Evolutionary conservation across 2,113 vertebrate species (phyloP).

Genomic region (Rostratula benghalensis): DNA sequence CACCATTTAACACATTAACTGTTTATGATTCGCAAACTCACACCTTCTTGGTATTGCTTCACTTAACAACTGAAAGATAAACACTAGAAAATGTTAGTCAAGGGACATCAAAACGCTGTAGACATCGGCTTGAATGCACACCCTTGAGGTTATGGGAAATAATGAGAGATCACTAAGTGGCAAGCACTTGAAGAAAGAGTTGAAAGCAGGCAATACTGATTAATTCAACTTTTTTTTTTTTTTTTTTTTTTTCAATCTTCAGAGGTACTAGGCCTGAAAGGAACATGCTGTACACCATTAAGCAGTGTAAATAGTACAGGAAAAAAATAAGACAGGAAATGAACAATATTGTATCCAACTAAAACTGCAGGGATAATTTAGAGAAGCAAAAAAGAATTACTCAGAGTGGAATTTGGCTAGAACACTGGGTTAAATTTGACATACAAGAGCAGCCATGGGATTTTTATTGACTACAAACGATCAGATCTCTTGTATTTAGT

Average conservation of each 20-base stretch:
- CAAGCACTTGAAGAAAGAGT: conserved; percentile 6
- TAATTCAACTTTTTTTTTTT: conserved; percentile 18
- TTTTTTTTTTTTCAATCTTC: conserved; percentile 28
- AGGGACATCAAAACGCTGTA: not conserved
- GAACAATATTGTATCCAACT: conserved; percentile 63
- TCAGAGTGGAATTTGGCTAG: conserved; percentile 70
- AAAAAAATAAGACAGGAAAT: conserved; percentile 69
- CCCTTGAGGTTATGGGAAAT: not conserved
- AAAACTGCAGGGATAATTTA: conserved; percentile 69
- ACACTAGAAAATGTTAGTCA: not conserved
- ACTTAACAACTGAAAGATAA: not conserved
- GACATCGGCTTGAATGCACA: not conserved
- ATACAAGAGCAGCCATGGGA: conserved; percentile 54
- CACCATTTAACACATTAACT: not conserved
- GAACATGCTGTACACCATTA: conserved; percentile 65
- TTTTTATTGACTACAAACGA: conserved; percentile 61
- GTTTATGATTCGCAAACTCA: not conserved
- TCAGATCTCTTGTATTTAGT: not conserved
- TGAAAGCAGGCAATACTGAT: conserved; percentile 40
- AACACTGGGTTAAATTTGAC: conserved; percentile 57
- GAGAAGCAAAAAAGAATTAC: conserved; percentile 65
- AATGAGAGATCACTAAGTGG: not conserved
- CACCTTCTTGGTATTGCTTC: not conserved
- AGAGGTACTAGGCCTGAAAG: conserved; percentile 52
- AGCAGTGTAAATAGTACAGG: conserved; percentile 65